Evolutionary conservation across 1,140 invertebrate genomes (phyloP).

Genomic region (Zeugodacus cucurbitae): DNA sequence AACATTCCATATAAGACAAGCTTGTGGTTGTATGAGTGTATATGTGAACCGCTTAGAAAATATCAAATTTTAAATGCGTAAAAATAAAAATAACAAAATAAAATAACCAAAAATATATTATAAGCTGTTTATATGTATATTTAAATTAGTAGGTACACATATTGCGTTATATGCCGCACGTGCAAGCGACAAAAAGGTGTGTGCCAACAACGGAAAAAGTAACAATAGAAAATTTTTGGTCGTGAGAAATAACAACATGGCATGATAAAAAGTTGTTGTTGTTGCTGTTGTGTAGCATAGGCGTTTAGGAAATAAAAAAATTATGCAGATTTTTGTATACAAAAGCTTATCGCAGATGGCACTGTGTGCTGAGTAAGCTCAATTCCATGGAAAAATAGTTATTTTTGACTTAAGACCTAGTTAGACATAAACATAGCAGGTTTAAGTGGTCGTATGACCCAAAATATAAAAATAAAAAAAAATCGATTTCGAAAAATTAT

Average conservation of each 20-base stretch:
- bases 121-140: background rate
- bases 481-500: too few relatives aligned
- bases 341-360: background rate
- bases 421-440: too few relatives aligned
- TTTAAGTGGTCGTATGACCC: too few relatives aligned
- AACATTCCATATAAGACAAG: background rate
- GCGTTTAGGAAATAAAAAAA: background rate
- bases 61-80: background rate
- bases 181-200: slow-evolving; percentile 5
- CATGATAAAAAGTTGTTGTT: background rate
- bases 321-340: background rate
- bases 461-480: too few relatives aligned
- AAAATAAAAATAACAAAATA: background rate
- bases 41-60: background rate
- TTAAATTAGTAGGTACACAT: background rate
- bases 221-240: background rate
- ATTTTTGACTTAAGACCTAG: background rate
- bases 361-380: background rate
- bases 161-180: background rate
- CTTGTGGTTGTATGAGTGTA: background rate
- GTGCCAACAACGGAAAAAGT: background rate
- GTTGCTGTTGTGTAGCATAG: background rate
- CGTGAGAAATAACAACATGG: background rate
- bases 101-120: background rate
- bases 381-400: background rate